Base-by-base conservation (phyloP, 1,140 invertebrate genomes). In the Drosophila pseudoobscura region DNA sequence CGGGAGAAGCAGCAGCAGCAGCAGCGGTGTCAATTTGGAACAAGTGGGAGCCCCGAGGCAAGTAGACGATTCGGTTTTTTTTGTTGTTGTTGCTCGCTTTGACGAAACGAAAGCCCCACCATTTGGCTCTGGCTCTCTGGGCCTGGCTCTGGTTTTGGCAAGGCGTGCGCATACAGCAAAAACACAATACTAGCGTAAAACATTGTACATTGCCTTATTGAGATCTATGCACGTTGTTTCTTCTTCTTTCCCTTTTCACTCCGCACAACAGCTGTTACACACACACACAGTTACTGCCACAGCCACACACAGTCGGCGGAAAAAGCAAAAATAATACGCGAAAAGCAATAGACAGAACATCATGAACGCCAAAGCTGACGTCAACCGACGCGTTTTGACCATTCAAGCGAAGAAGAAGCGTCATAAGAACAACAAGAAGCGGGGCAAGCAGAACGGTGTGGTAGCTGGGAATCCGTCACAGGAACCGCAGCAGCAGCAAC, bases 351-450 rank as follows among this genome's bases (percentile, higher is more conserved):
- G 47, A 59, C 29, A 59, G 45, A 63, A 35, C 26, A 75, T 78
- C 92, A 96, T 96, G 95, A 96, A 95, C 93, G 94, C 95, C 92
- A 96, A 96, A 94, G 95, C 94, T 92, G 96, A 97, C 93, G 96
- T 96, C 92, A 97, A 97, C 93, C 95, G 96, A 92, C 94, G 96
- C 90, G 96, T 97, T 91, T 93, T 97, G 91, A 96, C 96, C 90
- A 97, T 97, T 89, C 95, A 97, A 93, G 96, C 96, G 68, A 97
- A 97, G 93, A 97, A 97, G 92, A 97, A 97, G 92, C 94, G 96
- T 69, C 96, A 96, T 93, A 96, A 96, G 95, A 94, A 95, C 59
- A 95, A 94, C 75, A 96, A 96, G 92, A 96, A 96, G 92, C 96
- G 96, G 93, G 93, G 92, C 85, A 91, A 91, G 85, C 80, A 89